Base-by-base conservation (phyloP, 2,888 invertebrate species). In the Tanytarsus gracilentus region DNA sequence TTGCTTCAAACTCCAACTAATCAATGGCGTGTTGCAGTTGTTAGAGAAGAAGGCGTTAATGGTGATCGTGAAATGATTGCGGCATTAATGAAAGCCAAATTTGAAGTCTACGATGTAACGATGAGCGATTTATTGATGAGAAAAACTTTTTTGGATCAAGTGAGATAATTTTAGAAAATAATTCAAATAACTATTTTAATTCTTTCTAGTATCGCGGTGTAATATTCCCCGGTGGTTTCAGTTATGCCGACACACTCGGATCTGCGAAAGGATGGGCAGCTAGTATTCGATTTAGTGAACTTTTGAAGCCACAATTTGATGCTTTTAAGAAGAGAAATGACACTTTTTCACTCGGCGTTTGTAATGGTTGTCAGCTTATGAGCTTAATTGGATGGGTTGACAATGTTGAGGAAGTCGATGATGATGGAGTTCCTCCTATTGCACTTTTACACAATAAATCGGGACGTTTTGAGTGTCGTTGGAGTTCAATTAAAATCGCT, bases 201-300 rank as follows among this genome's bases (percentile, higher is more conserved):
- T 14, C 8, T 4, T 48, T 48, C 3, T 4, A 59, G 49, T 60
- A 60, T 60, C 60, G 60, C 4, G 60, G 60, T 16, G 50, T 53
- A 2, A 33, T 61, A 5, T 61, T 61, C 11, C 44, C 53, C 11
- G 52, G 74, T 14, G 99, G 99, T n/a, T 99, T 99, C 73, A 97
- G 96, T 73, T 98, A 96, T 73, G 97, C 95, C 44, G 92, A 93
- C 72, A 98, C 97, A 0, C 77, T 97, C 55, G 98, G 98, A 4
- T 96, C 97, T 0, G 97, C 94, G 0, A 97, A 95, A 77, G 97
- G 98, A 36, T 98, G 98, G 98, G 95, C 97, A 0, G 95, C 92
- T 0, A 87, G 90, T 64, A 85, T 96, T 44, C 73, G 88, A 36
- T 94, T 91, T 72, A 88, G 92, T 66, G 79, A 83, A 8, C 76